These are phyloP conservation scores for Nebria ingens DNA, from an alignment of 1,140 invertebrate genomes.

Conservation along the genomic window DNA sequence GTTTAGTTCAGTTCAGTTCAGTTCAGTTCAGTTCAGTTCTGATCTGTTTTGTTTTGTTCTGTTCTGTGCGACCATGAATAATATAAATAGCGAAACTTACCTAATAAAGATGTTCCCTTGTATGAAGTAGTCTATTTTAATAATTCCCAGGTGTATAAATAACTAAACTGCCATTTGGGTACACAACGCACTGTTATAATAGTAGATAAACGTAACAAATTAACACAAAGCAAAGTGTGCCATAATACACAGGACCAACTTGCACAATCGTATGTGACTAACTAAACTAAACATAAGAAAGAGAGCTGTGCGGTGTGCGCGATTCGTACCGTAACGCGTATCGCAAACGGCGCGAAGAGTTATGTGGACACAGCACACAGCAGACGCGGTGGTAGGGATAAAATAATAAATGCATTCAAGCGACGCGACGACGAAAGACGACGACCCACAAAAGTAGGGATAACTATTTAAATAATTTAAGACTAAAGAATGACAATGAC, in stretches of 20 bases:
- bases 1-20: too few species aligned
- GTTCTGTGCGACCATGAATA: neutral
- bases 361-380: neutral
- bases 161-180: neutral
- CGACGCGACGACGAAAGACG: neutral
- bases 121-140: neutral
- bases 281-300: neutral
- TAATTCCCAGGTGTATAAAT: neutral
- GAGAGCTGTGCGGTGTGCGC: too few species aligned
- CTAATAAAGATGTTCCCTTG: neutral
- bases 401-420: too few species aligned
- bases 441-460: neutral
- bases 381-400: neutral
- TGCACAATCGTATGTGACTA: neutral
- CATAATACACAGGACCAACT: neutral
- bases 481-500: constrained; percentile 10
- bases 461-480: neutral
- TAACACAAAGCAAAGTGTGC: neutral
- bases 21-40: too few species aligned
- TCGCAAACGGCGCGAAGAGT: neutral
- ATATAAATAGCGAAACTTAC: neutral
- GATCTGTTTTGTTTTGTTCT: too few species aligned
- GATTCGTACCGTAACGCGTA: neutral
- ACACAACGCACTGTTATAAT: neutral
- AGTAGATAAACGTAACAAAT: neutral